Base-by-base conservation (phyloP, 2,797 vertebrate genomes). In the Crossoptilon crossoptilon region DNA sequence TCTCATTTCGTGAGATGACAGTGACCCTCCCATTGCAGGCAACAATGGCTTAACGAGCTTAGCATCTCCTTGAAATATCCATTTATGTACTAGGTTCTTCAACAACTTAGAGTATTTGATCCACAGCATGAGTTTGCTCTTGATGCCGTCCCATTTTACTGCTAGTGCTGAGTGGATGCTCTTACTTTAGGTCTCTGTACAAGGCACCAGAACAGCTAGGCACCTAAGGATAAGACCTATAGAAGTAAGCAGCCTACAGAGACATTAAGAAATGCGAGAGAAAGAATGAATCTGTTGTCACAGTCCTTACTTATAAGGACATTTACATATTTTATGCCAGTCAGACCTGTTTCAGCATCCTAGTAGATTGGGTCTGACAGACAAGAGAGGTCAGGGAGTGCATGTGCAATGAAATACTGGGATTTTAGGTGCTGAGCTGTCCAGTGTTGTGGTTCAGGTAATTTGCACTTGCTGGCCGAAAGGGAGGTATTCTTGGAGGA, bases 301-400 rank as follows among this genome's bases (percentile, higher is more conserved):
- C 19, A 46, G 55, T 35, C 41, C 29, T 64, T 71, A 43, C 18
- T 46, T 31, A 27, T 11, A 21, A 15, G 24, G 41, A 15, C 11
- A 22, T 86, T 88, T 68, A 23, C 24, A 48, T 3, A 35, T 4
- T 66, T 78, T 8, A 5, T 66, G 62, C 24, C 56, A 51, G 17
- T 10, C 33, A 14, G 44, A 62, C 4, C 5, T 58, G 13, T 67
- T 77, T 51, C 12, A n/a, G 8, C 8, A 77, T 86, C 24, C 33
- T 29, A 9, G 17, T 33, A 37, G 14, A n/a, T 29, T 39, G 16
- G 55, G 17, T 37, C 26, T 0, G 1, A 55, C 35, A 56, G 11
- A 22, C 33, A 78, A 48, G 49, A 76, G 18, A 37, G 9, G 19
- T 10, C 29, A 18, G 18, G 22, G 14, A 59, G 24, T 4, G 10